A percentile compares a stretch with the other conserved stretches of the same genome.
These are phyloP conservation scores for Odontomyia ornata DNA, from an alignment of 2,888 invertebrate species.

Conservation along the genomic window DNA sequence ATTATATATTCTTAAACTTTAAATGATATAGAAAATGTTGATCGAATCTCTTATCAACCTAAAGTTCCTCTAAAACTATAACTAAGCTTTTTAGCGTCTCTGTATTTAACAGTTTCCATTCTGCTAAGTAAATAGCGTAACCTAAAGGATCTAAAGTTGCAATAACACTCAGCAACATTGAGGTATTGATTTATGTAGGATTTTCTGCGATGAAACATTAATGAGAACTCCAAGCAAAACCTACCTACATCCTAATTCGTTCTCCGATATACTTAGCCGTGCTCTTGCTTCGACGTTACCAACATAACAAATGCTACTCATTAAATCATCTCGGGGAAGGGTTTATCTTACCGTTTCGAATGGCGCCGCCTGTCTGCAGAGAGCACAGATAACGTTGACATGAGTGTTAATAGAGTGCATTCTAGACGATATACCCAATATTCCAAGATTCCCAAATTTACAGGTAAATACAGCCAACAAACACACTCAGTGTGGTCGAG, in stretches of 20 bases:
- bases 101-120: not conserved
- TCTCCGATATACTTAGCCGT: not conserved
- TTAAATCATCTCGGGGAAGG: conserved; percentile 13
- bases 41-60: no score
- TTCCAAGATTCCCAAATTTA: not conserved
- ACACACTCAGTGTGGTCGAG: not conserved
- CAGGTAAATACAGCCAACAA: not conserved
- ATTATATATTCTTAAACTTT: no score
- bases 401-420: conserved; percentile 1
- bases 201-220: not conserved
- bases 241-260: not conserved
- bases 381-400: not conserved
- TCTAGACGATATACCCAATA: not conserved
- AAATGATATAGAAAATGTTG: no score
- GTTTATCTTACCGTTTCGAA: conserved; percentile 18
- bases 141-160: not conserved
- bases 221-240: not conserved
- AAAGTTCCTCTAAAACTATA: no score
- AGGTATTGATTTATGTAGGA: not conserved
- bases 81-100: no score
- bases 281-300: not conserved
- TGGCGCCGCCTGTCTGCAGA: not conserved
- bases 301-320: not conserved
- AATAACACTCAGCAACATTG: not conserved
- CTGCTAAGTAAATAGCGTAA: not conserved